phyloP scores from a whole-genome alignment of 2,797 vertebrate species.

The Tangara arthus region DNA sequence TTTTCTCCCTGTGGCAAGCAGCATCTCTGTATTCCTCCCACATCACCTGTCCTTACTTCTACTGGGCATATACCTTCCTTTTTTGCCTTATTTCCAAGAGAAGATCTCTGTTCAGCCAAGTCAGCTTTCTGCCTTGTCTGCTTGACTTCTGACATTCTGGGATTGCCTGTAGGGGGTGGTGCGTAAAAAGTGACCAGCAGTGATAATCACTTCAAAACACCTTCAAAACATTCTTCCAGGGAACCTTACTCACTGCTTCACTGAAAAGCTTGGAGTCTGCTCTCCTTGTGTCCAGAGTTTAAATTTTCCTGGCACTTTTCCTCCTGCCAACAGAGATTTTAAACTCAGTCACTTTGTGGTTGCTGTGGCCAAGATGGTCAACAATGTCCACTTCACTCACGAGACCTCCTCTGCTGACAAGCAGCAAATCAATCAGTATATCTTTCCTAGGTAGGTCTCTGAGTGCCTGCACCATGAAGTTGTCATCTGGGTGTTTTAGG shows the following conservation, averaged over 20 bases:
- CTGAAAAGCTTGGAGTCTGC: not conserved
- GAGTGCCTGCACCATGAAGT: not conserved
- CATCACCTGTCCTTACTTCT: not conserved
- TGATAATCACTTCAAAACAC: no score
- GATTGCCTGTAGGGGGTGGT: not conserved
- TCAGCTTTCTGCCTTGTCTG: not conserved
- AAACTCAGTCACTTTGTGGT: fast-evolving
- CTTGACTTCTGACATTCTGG: not conserved
- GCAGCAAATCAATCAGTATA: not conserved
- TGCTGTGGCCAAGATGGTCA: not conserved
- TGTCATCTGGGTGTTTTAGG: not conserved
- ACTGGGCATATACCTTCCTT: not conserved
- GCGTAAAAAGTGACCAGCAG: not conserved
- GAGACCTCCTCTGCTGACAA: not conserved
- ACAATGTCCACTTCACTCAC: no score
- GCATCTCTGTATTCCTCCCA: not conserved
- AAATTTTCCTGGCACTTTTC: not conserved
- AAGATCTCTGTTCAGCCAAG: not conserved
- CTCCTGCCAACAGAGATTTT: not conserved
- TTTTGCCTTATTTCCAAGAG: not conserved
- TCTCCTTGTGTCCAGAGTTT: not conserved
- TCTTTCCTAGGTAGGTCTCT: not conserved
- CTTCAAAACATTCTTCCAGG: not conserved
- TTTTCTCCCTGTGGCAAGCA: not conserved
- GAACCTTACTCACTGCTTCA: not conserved